Base-by-base conservation (phyloP, 53 echinoderm and acorn worm species). In the Arbacia lixula region DNA sequence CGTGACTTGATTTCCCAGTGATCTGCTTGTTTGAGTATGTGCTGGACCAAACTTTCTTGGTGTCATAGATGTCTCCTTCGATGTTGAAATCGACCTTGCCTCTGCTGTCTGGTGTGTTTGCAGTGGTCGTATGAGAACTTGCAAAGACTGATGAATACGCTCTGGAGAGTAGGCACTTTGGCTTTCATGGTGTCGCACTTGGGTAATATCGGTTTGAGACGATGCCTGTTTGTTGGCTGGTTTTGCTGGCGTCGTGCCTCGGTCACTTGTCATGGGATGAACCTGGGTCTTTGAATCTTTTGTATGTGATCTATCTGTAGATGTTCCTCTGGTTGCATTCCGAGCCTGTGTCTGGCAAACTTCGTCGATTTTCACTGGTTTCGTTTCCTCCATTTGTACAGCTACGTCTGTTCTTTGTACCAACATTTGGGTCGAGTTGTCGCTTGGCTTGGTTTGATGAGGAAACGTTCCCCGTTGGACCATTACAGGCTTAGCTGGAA, bases 391-490 rank as follows among this genome's bases (percentile, higher is more conserved):
- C 32, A 68, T 66, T 79, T 90, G 90, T 34, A 69, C 81, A 39
- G 57, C 12, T 31, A 43, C 84, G 34, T 71, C 86, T 14, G 32
- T 22, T 28, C 31, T 86, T 25, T 39, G 55, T 27, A 51, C n/a
- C n/a, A 42, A 50, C 68, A 57, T 71, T 61, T 78, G 60, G 28
- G 85, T 55, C 53, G 39, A 77, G 27, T 6, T 78, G 85, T 54
- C 78, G 61, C 9, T 72, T 56, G 56, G 62, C 55, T 42, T 71
- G 49, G 41, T 40, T 17, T 33, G 17, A 4, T 6, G 6, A 16
- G 92, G 92, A 17, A 88, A 66, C 2, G 92, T 86, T 34, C 92
- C 92, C 54, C 86, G 88, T 20, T 88, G 83, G 12, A 92, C 58
- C 42, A 86, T 88, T 0, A 66, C 16, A n/a, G 92, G 88, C 36